Base-by-base conservation (phyloP, 2,797 vertebrate genomes). In the Morelia viridis region DNA sequence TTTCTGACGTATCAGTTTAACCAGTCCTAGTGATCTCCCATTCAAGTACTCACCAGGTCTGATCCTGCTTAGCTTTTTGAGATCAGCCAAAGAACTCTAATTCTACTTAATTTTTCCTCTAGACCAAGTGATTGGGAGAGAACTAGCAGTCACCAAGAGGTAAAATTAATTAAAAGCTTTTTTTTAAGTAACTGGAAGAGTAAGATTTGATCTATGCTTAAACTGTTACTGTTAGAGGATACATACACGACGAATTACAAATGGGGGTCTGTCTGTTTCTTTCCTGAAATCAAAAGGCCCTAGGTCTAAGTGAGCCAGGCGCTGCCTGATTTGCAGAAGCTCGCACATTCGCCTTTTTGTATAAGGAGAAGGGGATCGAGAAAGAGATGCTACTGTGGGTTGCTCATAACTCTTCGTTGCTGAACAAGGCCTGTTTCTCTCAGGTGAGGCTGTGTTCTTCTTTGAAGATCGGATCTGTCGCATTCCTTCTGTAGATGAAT, bases 261-360 rank as follows among this genome's bases (percentile, higher is more conserved):
- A 99, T 0, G 98, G 98, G 62, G 98, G 97, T 94, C 98, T 98
- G 92, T 97, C 97, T 0, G 98, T 98, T 96, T 99, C 98, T 97
- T 98, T 99, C 97, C 98, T 98, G 96, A 99, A 99, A 95, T 96
- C 96, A 94, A 98, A 98, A 50, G 99, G 99, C 11, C 99, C 99
- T n/a, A 99, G 97, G 93, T 98, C 98, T 83, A 99, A 97, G 92
- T 99, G 98, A 92, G 97, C 96, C 94, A 99, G 98, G 57, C 99
- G 98, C 96, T 98, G 98, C 89, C 97, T 95, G 94, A 98, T 94
- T 91, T 98, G 98, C 0, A 98, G 98, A 3, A 99, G 98, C 96
- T 99, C 98, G 96, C 99, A 99, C 99, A 99, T 99, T 92, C 98
- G 98, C 92, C 99, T 98, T 95, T 98, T 98, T 26, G 99, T 99